phyloP scores from a whole-genome alignment of 1,140 invertebrate species.

The Thalassaphorura encarpata region DNA sequence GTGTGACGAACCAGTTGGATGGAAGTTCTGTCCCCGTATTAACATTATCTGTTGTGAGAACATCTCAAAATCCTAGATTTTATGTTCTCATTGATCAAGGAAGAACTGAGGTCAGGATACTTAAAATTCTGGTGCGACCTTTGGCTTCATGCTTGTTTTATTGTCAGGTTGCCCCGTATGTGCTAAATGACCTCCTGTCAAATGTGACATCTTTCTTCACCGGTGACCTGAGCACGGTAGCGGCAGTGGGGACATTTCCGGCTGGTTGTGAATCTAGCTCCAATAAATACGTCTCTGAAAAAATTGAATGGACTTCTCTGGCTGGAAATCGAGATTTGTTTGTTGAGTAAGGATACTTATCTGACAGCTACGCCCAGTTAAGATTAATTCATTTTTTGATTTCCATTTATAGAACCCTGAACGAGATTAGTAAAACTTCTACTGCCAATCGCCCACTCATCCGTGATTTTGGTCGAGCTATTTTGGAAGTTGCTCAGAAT shows the following conservation, averaged over 20 bases:
- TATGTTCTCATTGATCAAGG: constrained; percentile 1
- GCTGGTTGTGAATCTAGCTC: too few relatives aligned
- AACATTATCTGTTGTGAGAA: not conserved
- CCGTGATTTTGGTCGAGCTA: constrained; percentile 17
- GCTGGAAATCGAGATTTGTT: not conserved
- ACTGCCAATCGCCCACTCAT: constrained; percentile 11
- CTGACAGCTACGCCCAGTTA: not conserved
- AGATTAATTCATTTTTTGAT: too few relatives aligned
- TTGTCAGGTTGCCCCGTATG: not conserved
- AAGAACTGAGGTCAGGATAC: not conserved
- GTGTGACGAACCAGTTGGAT: constrained; percentile 37
- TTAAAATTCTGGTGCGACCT: not conserved
- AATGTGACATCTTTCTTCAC: not conserved
- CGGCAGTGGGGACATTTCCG: not conserved
- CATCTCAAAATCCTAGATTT: not conserved
- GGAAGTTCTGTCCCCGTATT: constrained; percentile 34
- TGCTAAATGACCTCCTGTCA: not conserved
- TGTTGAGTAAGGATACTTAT: not conserved
- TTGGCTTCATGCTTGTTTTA: not conserved
- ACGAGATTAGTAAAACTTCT: not conserved
- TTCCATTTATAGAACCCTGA: too few relatives aligned
- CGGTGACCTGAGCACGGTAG: not conserved
- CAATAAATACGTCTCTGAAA: not conserved
- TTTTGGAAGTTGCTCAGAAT: constrained; percentile 13
- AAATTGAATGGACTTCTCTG: not conserved